Evolutionary conservation across 2,113 vertebrate genomes (phyloP).

Genomic region (Poeciliopsis retropinna): DNA sequence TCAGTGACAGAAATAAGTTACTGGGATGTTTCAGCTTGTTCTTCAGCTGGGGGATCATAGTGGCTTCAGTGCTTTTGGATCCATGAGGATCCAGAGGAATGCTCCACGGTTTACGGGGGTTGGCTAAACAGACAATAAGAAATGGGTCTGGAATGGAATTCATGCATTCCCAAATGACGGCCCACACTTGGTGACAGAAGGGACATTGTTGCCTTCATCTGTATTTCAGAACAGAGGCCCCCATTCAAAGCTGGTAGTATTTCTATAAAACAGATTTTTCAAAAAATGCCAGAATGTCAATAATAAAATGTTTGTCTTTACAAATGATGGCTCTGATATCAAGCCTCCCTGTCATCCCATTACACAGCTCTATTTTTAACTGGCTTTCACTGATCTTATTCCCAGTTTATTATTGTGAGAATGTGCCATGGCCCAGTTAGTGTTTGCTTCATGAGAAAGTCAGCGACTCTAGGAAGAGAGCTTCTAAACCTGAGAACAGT

Average conservation of each 20-base stretch:
- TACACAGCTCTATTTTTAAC: constrained; percentile 10
- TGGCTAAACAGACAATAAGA: constrained; percentile 46
- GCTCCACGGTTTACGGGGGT: not conserved
- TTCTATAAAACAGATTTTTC: not conserved
- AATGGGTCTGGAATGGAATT: constrained; percentile 63
- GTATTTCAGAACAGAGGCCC: not conserved
- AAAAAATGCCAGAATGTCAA: not conserved
- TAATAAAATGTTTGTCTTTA: not conserved
- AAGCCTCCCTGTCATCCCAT: not conserved
- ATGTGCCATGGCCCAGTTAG: constrained; percentile 26
- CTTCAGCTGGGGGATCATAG: not conserved
- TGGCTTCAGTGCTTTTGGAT: not conserved
- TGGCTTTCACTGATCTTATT: not conserved
- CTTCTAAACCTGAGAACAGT: too few relatives aligned
- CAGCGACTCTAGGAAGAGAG: not conserved
- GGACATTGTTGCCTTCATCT: constrained; percentile 20
- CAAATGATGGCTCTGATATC: not conserved
- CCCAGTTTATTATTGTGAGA: constrained; percentile 14
- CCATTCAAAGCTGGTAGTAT: not conserved
- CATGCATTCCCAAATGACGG: constrained; percentile 63
- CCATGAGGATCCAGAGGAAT: not conserved
- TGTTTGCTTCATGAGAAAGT: constrained; percentile 1
- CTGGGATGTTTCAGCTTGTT: too few relatives aligned
- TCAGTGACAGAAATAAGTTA: too few relatives aligned
- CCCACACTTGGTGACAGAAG: constrained; percentile 68